Conservation (phyloP, 2,888 invertebrate genomes). For the Diarsia mendica region DNA sequence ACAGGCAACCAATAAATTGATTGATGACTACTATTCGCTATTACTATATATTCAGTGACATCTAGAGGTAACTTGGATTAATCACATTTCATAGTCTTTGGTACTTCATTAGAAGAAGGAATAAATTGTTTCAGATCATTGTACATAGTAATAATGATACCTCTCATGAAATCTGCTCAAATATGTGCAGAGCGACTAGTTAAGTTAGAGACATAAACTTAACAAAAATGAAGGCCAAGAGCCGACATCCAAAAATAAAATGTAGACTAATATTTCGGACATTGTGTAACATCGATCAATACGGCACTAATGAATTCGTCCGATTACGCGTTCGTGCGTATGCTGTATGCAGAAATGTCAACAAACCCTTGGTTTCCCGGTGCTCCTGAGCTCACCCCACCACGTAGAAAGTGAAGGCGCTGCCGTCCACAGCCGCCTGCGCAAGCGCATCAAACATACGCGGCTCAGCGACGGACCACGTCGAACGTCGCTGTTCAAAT, state of each 20-base stretch:
- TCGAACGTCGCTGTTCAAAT: conserved; percentile 81
- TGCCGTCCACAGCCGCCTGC: conserved; percentile 69
- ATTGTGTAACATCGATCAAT: conserved; percentile 23
- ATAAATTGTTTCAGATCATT: not conserved
- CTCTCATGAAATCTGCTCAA: not conserved
- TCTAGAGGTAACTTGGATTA: not conserved
- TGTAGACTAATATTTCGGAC: conserved; percentile 11
- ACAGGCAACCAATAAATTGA: not conserved
- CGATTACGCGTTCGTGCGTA: conserved; percentile 56
- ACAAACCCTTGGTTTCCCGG: conserved; percentile 86
- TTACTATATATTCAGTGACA: not conserved
- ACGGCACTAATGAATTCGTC: conserved; percentile 50
- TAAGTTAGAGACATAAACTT: not conserved
- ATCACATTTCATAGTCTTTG: not conserved
- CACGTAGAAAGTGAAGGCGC: conserved; percentile 89
- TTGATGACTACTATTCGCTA: too few relatives aligned
- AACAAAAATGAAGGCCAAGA: not conserved
- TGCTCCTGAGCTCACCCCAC: conserved; percentile 80
- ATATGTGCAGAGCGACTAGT: too few relatives aligned
- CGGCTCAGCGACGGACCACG: conserved; percentile 83
- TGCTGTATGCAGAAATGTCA: conserved; percentile 74
- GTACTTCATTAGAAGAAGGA: not conserved
- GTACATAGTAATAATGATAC: not conserved
- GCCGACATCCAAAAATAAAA: conserved; percentile 3
- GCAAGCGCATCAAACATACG: conserved; percentile 81